A percentile compares a stretch with the other conserved stretches of the same genome.
These are phyloP conservation scores for Triops cancriformis DNA, from an alignment of 1,140 invertebrate genomes.

Conservation along the genomic window DNA sequence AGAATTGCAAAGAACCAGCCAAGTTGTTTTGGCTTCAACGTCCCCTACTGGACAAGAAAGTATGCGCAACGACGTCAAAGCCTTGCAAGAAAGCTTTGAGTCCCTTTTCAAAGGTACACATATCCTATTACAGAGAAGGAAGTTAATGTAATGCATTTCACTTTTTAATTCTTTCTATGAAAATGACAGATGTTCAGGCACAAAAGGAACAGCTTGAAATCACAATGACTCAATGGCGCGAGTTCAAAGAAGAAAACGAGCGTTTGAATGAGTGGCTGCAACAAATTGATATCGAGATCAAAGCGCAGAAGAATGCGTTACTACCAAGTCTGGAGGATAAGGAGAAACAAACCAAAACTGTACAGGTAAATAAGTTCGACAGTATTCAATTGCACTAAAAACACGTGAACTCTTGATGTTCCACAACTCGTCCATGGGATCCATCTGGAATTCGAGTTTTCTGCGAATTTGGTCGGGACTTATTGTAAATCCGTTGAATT, in stretches of 20 bases:
- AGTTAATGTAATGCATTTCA: slow-evolving; percentile 24
- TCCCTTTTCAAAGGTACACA: slow-evolving; percentile 54
- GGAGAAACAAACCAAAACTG: slow-evolving; percentile 59
- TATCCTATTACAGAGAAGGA: slow-evolving; percentile 33
- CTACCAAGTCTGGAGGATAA: slow-evolving; percentile 75
- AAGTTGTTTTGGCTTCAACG: slow-evolving; percentile 74
- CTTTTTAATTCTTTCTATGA: slow-evolving; percentile 29
- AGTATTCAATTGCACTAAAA: slow-evolving; percentile 20
- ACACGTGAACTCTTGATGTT: not conserved
- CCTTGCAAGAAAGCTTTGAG: slow-evolving; percentile 73
- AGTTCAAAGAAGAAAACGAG: slow-evolving; percentile 88
- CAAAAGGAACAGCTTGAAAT: slow-evolving; percentile 75
- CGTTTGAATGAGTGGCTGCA: slow-evolving; percentile 85
- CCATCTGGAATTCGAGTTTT: too few species aligned
- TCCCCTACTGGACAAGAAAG: slow-evolving; percentile 65
- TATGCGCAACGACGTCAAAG: slow-evolving; percentile 74
- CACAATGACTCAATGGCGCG: slow-evolving; percentile 72
- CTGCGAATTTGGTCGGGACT: too few species aligned
- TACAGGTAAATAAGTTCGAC: slow-evolving; percentile 24
- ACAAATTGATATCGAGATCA: slow-evolving; percentile 82
- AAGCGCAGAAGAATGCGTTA: slow-evolving; percentile 77
- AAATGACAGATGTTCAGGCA: slow-evolving; percentile 57
- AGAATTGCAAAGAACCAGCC: slow-evolving; percentile 71
- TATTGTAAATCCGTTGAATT: slow-evolving; percentile 51
- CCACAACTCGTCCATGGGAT: too few species aligned